These are phyloP conservation scores for Biston stratarius DNA, from an alignment of 2,888 invertebrate species.

Conservation along the genomic window DNA sequence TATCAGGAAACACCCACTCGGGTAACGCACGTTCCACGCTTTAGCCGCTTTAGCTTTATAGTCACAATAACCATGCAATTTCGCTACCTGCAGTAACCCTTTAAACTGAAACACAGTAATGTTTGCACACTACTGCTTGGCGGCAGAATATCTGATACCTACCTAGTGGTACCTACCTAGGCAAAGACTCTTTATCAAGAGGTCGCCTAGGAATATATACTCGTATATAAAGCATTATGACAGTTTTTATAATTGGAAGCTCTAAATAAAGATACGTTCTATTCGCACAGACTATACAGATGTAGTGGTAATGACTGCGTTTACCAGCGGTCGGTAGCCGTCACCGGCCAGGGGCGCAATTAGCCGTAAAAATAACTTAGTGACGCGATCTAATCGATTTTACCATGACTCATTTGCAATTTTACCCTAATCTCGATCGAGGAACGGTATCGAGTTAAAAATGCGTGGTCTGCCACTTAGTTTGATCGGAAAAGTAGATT, in stretches of 20 bases:
- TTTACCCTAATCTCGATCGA: constrained; percentile 51
- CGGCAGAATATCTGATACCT: too few species aligned
- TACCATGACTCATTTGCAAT: constrained; percentile 64
- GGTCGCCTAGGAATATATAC: neutral
- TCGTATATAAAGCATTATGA: neutral
- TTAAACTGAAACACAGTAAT: too few species aligned
- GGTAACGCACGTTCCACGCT: too few species aligned
- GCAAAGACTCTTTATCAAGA: too few species aligned
- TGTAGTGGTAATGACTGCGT: constrained; percentile 20
- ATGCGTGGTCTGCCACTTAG: constrained; percentile 10
- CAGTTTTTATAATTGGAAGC: neutral
- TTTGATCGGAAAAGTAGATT: constrained; percentile 15
- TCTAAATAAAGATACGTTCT: constrained; percentile 6
- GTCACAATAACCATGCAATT: too few species aligned
- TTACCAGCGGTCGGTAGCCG: constrained; percentile 15
- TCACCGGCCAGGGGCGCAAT: constrained; percentile 48
- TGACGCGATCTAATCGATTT: constrained; percentile 64
- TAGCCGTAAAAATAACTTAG: constrained; percentile 57
- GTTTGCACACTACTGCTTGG: too few species aligned
- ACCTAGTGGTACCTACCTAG: too few species aligned
- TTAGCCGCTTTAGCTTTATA: too few species aligned
- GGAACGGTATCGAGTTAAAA: constrained; percentile 37
- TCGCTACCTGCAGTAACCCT: too few species aligned
- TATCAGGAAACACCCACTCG: too few species aligned
- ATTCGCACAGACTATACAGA: constrained; percentile 15